phyloP scores from a whole-genome alignment of 2,113 vertebrate species.

The Vidua chalybeata region DNA sequence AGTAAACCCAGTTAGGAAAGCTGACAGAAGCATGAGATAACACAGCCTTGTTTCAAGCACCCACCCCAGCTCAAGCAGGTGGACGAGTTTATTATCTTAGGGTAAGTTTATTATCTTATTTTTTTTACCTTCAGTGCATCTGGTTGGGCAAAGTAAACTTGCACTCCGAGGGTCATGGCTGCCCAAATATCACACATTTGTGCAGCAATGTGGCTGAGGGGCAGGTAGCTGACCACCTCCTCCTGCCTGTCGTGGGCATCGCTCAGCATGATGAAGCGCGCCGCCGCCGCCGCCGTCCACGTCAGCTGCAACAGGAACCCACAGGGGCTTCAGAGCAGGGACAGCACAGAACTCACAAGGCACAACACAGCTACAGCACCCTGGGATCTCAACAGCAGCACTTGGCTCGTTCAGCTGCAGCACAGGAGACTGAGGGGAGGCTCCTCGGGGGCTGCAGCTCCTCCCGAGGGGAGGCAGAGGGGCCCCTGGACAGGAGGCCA shows the following conservation, averaged over 20 bases:
- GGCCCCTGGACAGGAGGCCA: background rate
- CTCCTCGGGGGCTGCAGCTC: background rate
- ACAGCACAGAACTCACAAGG: background rate
- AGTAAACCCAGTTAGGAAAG: background rate
- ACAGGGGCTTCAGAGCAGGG: background rate
- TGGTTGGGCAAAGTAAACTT: conserved; percentile 85
- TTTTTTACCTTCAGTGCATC: conserved; percentile 88
- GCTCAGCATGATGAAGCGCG: conserved; percentile 29
- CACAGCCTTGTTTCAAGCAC: background rate
- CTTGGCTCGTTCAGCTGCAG: background rate
- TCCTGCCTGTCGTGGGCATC: conserved; percentile 74
- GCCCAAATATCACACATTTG: conserved; percentile 95
- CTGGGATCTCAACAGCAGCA: accelerated
- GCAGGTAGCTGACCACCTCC: conserved; percentile 89
- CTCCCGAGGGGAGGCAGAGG: background rate
- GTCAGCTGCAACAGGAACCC: conserved; percentile 78
- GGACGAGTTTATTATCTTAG: background rate
- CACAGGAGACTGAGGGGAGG: background rate
- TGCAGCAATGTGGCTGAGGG: conserved; percentile 90
- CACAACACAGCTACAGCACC: accelerated
- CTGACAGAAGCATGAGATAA: background rate
- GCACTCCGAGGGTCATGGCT: conserved; percentile 76
- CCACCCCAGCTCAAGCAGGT: background rate
- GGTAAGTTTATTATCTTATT: background rate
- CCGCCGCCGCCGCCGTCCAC: conserved; percentile 74